These are phyloP conservation scores for Hirtodrosophila cameraria DNA, from an alignment of 2,888 invertebrate species.

Conservation along the genomic window DNA sequence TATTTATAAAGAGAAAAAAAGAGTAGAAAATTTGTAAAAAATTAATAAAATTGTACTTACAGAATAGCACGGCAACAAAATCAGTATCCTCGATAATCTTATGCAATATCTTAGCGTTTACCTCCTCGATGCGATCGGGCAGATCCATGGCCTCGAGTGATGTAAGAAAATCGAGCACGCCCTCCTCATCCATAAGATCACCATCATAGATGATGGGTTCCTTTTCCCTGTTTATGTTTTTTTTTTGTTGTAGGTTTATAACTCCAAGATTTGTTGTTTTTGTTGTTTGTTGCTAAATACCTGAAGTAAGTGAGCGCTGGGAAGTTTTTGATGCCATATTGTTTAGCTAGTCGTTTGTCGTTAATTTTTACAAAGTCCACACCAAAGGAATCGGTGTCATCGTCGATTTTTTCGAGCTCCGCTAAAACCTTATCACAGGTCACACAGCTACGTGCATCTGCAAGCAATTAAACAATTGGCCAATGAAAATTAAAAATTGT, in stretches of 20 bases:
- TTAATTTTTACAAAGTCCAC: slow-evolving; percentile 98
- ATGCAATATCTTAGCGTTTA: slow-evolving; percentile 93
- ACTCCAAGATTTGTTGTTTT: not conserved
- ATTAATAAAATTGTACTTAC: slow-evolving; percentile 89
- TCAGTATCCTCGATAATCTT: slow-evolving; percentile 96
- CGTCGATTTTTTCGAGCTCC: slow-evolving; percentile 97
- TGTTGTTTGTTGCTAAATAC: slow-evolving; percentile 57
- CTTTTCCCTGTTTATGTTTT: slow-evolving; percentile 88
- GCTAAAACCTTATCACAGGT: slow-evolving; percentile 96
- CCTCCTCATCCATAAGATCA: slow-evolving; percentile 97
- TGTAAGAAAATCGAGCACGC: slow-evolving; percentile 95
- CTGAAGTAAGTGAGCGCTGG: slow-evolving; percentile 97
- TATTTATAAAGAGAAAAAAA: slow-evolving; percentile 15
- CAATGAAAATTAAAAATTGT: too few species aligned
- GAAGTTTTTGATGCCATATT: slow-evolving; percentile 97
- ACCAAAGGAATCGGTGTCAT: slow-evolving; percentile 96
- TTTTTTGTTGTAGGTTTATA: not conserved
- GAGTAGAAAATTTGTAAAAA: slow-evolving; percentile 4
- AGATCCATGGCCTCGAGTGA: slow-evolving; percentile 97
- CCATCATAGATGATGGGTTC: slow-evolving; percentile 98
- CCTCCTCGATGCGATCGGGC: slow-evolving; percentile 97
- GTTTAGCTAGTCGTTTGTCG: slow-evolving; percentile 97
- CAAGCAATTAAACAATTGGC: slow-evolving; percentile 48
- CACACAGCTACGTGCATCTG: slow-evolving; percentile 95
- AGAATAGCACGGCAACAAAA: slow-evolving; percentile 96